Conservation (phyloP, 2,113 vertebrate species). For the Vulpes ferrilata region DNA sequence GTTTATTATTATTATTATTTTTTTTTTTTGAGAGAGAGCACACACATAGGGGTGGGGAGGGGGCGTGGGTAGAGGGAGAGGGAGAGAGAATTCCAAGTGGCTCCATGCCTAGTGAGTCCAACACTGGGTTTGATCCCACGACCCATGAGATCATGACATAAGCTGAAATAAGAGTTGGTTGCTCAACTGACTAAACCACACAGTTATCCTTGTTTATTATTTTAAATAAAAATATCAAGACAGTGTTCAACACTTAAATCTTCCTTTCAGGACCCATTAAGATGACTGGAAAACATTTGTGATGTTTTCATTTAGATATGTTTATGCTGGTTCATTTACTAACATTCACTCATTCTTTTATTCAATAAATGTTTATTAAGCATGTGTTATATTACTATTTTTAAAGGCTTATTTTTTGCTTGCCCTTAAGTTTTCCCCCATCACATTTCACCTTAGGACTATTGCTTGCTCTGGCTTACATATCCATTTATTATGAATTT, state of each 20-base stretch:
- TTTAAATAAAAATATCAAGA: neutral
- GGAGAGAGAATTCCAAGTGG: neutral
- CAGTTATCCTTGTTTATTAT: neutral
- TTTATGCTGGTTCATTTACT: neutral
- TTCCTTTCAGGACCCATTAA: neutral
- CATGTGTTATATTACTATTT: neutral
- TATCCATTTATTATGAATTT: neutral
- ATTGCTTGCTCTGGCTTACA: neutral
- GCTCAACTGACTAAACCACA: neutral
- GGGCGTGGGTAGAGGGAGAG: neutral
- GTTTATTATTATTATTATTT: neutral
- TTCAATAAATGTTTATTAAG: neutral
- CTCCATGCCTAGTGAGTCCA: neutral
- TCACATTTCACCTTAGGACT: neutral
- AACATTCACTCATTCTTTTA: neutral
- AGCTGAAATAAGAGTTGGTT: neutral
- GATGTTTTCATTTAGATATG: neutral
- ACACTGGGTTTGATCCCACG: neutral
- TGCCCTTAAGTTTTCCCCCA: neutral
- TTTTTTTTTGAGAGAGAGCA: neutral
- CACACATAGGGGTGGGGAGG: neutral
- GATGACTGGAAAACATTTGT: neutral
- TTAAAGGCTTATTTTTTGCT: neutral
- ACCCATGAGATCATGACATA: neutral
- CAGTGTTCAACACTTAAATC: neutral